These are phyloP conservation scores for Drosophila eugracilis DNA, from an alignment of 1,140 invertebrate genomes.

Conservation along the genomic window DNA sequence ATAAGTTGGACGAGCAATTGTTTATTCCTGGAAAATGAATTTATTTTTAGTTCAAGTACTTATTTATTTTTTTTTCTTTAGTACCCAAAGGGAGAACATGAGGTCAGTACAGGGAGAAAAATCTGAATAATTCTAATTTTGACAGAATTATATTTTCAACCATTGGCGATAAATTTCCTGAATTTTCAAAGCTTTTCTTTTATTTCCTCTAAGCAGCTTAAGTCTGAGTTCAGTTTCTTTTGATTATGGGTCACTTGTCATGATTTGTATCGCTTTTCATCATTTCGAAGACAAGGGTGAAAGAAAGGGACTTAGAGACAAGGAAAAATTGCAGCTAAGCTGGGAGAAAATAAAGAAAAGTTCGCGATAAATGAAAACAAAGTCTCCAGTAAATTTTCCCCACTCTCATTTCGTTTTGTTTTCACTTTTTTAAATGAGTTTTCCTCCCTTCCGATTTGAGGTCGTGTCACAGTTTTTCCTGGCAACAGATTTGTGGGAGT, in stretches of 20 bases:
- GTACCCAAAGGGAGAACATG: neutral
- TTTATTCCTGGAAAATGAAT: neutral
- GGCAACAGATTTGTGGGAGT: constrained; percentile 7
- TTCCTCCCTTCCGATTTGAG: constrained; percentile 13
- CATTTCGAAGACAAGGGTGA: constrained; percentile 1
- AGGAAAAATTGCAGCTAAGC: constrained; percentile 14
- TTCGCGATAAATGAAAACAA: constrained; percentile 51
- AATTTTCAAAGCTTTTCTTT: neutral
- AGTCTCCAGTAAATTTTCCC: constrained; percentile 22
- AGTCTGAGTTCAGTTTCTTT: neutral
- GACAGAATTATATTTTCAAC: neutral
- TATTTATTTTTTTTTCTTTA: constrained; percentile 10
- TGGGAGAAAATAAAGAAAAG: constrained; percentile 22
- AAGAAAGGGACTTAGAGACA: constrained; percentile 6
- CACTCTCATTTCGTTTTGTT: neutral
- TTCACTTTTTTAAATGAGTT: constrained; percentile 27
- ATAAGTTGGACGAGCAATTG: neutral
- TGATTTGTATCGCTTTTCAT: constrained; percentile 23
- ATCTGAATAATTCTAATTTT: neutral
- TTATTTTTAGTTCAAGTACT: constrained; percentile 6
- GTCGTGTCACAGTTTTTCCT: constrained; percentile 46
- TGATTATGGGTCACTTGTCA: constrained; percentile 43
- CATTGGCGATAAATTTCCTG: too few species aligned
- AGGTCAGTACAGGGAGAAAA: too few species aligned
- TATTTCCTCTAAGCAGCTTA: constrained; percentile 25